Conservation (phyloP, 2,797 vertebrate genomes). For the Poeciliopsis gracilis region DNA sequence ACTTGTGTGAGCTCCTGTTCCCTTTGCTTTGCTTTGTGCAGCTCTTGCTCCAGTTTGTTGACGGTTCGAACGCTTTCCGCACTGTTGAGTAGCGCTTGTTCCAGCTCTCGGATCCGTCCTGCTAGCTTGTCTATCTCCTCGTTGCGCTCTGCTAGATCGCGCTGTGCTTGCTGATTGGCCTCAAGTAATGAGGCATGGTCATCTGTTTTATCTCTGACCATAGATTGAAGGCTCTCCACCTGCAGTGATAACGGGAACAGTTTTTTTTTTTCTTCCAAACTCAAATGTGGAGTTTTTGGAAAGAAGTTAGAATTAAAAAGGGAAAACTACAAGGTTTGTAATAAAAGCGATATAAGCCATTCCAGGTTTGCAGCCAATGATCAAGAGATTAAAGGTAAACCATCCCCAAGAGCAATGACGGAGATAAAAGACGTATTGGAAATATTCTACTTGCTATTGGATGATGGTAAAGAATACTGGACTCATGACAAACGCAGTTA, state of each 20-base stretch:
- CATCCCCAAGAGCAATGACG: conserved; percentile 41
- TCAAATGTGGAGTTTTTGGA: not conserved
- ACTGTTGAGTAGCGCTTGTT: conserved; percentile 79
- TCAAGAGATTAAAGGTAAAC: conserved; percentile 44
- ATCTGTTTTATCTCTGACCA: conserved; percentile 88
- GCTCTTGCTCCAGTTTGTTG: conserved; percentile 84
- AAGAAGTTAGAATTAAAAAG: conserved; percentile 4
- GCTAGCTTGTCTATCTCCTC: conserved; percentile 89
- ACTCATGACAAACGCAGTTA: conserved; percentile 3
- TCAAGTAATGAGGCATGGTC: conserved; percentile 82
- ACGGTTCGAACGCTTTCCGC: conserved; percentile 70
- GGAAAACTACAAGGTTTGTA: conserved; percentile 18
- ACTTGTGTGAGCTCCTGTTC: conserved; percentile 87
- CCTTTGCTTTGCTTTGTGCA: conserved; percentile 81
- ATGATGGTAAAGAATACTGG: conserved; percentile 18
- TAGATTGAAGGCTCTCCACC: conserved; percentile 89
- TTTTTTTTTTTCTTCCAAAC: not conserved
- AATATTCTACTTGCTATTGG: conserved; percentile 29
- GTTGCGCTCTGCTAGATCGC: conserved; percentile 83
- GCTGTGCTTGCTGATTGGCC: conserved; percentile 85
- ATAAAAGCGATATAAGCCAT: conserved; percentile 40
- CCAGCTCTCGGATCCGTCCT: conserved; percentile 83
- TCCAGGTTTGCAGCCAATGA: conserved; percentile 51
- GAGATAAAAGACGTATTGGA: conserved; percentile 18
- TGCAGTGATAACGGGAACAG: conserved; percentile 52